Conservation (phyloP, 2,797 vertebrate genomes). For the Anas flavirostris region DNA sequence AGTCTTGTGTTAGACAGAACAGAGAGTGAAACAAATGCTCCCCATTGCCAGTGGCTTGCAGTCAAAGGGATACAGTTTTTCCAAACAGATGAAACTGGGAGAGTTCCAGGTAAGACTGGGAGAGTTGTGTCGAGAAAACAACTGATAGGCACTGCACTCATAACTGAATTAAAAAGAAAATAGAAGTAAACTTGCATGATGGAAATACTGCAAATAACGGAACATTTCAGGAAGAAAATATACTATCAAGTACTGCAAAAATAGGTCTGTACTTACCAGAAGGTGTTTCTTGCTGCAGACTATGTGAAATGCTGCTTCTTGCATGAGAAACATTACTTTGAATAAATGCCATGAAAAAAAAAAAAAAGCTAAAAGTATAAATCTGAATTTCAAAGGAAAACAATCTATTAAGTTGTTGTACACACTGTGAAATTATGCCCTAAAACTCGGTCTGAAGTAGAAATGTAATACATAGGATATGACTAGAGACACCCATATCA, state of each 20-base stretch:
- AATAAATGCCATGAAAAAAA: background rate
- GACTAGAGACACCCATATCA: background rate
- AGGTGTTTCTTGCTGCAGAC: background rate
- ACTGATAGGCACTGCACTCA: background rate
- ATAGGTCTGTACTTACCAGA: background rate
- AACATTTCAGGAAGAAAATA: background rate
- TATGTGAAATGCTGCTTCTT: background rate
- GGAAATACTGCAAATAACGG: conserved; percentile 3
- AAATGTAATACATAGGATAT: background rate
- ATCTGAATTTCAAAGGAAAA: background rate
- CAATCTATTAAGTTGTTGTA: background rate
- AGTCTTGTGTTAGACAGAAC: background rate
- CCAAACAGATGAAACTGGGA: background rate
- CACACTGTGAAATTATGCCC: background rate
- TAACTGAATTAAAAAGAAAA: conserved; percentile 10
- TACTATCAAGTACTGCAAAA: background rate
- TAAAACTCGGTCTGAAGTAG: background rate
- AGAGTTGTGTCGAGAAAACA: background rate
- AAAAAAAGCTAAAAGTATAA: background rate
- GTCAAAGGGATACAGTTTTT: background rate
- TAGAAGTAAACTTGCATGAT: background rate
- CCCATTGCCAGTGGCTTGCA: background rate
- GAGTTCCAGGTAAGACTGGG: background rate
- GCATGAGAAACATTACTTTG: background rate
- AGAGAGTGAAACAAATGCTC: background rate